Evolutionary conservation across 2,113 vertebrate species (phyloP).

Genomic region (Pogona vitticeps): DNA sequence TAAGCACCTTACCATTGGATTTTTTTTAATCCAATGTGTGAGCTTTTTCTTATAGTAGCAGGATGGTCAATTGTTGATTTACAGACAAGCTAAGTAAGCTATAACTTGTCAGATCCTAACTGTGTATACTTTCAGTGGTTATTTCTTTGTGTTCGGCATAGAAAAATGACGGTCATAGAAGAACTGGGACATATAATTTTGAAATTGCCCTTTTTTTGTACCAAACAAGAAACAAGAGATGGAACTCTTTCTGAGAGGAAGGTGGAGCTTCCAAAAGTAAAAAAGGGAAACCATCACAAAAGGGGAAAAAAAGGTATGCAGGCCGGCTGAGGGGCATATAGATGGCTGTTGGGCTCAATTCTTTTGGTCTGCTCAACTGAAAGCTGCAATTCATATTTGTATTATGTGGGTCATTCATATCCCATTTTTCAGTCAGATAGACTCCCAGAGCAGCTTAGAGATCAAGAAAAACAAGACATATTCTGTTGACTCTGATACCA

Average conservation of each 20-base stretch:
- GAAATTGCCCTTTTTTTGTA: not conserved
- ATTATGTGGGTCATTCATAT: not conserved
- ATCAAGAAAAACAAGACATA: not conserved
- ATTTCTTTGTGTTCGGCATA: not conserved
- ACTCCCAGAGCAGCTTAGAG: not conserved
- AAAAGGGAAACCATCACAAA: not conserved
- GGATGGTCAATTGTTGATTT: too few species aligned
- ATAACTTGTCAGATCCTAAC: not conserved
- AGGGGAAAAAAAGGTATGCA: not conserved
- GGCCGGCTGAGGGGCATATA: not conserved
- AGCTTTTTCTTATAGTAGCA: too few species aligned
- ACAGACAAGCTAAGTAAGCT: too few species aligned
- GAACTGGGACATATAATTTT: not conserved
- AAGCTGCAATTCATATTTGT: not conserved
- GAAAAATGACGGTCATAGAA: not conserved
- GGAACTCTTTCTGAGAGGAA: not conserved
- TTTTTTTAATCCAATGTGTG: too few species aligned
- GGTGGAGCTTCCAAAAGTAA: not conserved
- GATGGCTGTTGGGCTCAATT: not conserved
- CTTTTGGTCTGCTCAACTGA: not conserved
- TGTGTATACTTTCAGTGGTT: not conserved
- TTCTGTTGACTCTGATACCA: not conserved
- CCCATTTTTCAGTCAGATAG: not conserved
- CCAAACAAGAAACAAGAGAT: not conserved
- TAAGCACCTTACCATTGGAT: too few species aligned